Conservation (phyloP, 2,113 vertebrate genomes). For the Gobio gobio region DNA sequence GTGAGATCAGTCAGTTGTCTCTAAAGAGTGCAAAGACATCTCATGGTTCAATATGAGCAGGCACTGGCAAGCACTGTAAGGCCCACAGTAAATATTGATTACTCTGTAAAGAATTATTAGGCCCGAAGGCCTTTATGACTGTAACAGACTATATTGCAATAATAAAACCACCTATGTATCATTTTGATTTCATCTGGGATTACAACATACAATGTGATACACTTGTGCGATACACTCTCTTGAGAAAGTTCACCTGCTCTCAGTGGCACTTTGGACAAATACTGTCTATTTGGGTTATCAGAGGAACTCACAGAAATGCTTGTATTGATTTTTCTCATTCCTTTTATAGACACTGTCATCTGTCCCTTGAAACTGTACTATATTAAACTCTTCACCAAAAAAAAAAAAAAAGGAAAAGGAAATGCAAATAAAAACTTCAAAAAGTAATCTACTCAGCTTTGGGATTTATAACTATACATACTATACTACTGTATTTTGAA, state of each 20-base stretch:
- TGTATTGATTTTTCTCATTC: slow-evolving; percentile 25
- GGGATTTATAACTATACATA: not conserved
- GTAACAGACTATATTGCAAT: slow-evolving; percentile 61
- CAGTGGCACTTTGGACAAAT: slow-evolving; percentile 34
- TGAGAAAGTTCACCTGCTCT: slow-evolving; percentile 22
- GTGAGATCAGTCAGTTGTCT: slow-evolving; percentile 34
- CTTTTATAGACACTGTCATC: slow-evolving; percentile 3
- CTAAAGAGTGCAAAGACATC: slow-evolving; percentile 36
- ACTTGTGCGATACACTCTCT: slow-evolving; percentile 20
- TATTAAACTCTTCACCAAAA: not conserved
- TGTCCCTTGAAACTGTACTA: slow-evolving; percentile 14
- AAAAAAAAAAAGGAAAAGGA: not conserved
- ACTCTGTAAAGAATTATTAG: slow-evolving; percentile 62
- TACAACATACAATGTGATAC: slow-evolving; percentile 50
- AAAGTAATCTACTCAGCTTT: not conserved
- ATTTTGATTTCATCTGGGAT: slow-evolving; percentile 58
- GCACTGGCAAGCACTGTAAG: slow-evolving; percentile 40
- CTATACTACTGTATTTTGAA: not conserved
- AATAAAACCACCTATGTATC: slow-evolving; percentile 60
- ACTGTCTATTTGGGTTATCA: slow-evolving; percentile 34
- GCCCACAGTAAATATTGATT: slow-evolving; percentile 60
- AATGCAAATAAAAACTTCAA: slow-evolving; percentile 2
- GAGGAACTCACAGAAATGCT: slow-evolving; percentile 22
- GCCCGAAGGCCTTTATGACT: slow-evolving; percentile 57
- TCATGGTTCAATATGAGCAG: slow-evolving; percentile 50